A percentile compares a stretch with the other conserved stretches of the same genome.
Conservation (phyloP, 1,140 invertebrate genomes). For the Nasonia giraulti region DNA sequence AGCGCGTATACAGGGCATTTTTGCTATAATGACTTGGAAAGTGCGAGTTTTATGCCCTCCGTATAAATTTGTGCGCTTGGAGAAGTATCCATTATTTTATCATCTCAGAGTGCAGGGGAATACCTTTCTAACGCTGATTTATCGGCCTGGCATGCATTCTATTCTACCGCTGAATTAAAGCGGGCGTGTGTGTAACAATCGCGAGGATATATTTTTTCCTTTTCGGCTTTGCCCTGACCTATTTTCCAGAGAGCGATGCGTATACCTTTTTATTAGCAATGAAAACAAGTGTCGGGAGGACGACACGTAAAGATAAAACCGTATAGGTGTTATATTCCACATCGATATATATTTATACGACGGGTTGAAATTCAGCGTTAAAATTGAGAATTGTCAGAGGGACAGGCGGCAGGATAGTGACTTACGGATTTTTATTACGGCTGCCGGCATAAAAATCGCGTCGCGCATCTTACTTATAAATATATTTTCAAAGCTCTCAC, state of each 20-base stretch:
- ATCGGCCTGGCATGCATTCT: background rate
- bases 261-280: background rate
- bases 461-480: background rate
- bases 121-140: conserved; percentile 1
- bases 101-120: background rate
- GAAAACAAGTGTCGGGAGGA: background rate
- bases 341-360: no score
- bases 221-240: no score
- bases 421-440: background rate
- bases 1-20: background rate
- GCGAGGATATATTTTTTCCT: background rate
- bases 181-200: background rate
- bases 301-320: background rate
- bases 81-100: background rate
- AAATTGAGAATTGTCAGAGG: background rate
- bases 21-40: background rate
- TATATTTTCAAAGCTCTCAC: background rate
- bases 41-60: background rate
- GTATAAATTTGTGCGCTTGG: background rate
- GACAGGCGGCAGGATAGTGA: background rate
- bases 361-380: background rate
- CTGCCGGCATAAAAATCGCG: background rate
- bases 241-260: no score
- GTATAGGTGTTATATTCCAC: no score
- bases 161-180: background rate